Conservation (phyloP, 2,888 invertebrate genomes). For the Girardia tigrina region DNA sequence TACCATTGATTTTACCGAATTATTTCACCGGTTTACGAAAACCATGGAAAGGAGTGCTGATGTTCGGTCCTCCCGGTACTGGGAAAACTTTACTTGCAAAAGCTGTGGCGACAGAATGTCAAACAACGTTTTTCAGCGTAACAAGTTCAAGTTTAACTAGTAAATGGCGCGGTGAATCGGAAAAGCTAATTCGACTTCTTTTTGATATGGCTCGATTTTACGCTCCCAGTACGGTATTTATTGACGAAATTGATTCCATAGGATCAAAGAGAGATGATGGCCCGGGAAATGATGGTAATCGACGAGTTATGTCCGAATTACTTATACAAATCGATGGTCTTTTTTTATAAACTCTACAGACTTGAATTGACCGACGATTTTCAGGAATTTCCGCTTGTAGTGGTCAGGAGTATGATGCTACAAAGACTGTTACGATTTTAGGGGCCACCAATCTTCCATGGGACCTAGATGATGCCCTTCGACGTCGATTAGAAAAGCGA, state of each 20-base stretch:
- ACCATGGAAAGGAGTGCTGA: conserved; percentile 64
- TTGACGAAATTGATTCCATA: conserved; percentile 94
- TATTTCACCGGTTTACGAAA: conserved; percentile 88
- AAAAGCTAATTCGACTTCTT: conserved; percentile 81
- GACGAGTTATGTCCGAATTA: conserved; percentile 87
- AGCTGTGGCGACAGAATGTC: conserved; percentile 54
- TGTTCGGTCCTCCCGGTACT: conserved; percentile 53
- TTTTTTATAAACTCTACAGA: neutral
- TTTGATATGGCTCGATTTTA: conserved; percentile 97
- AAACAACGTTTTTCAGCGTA: conserved; percentile 60
- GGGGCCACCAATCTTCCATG: conserved; percentile 98
- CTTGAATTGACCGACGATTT: neutral
- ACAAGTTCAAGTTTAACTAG: conserved; percentile 91
- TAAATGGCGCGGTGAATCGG: conserved; percentile 95
- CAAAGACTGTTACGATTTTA: conserved; percentile 69
- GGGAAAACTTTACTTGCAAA: conserved; percentile 54
- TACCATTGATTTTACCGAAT: conserved; percentile 93
- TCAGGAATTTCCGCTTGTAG: conserved; percentile 32
- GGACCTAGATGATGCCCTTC: conserved; percentile 90
- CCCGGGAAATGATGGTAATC: conserved; percentile 88
- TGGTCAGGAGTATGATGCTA: conserved; percentile 37
- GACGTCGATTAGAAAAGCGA: conserved; percentile 81
- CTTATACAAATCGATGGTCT: conserved; percentile 93
- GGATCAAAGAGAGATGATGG: conserved; percentile 86
- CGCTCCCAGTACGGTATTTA: conserved; percentile 93